A percentile compares a stretch with the other conserved stretches of the same genome.
phyloP scores from a whole-genome alignment of 1,140 invertebrate species.

The Drosophila bifasciata region DNA sequence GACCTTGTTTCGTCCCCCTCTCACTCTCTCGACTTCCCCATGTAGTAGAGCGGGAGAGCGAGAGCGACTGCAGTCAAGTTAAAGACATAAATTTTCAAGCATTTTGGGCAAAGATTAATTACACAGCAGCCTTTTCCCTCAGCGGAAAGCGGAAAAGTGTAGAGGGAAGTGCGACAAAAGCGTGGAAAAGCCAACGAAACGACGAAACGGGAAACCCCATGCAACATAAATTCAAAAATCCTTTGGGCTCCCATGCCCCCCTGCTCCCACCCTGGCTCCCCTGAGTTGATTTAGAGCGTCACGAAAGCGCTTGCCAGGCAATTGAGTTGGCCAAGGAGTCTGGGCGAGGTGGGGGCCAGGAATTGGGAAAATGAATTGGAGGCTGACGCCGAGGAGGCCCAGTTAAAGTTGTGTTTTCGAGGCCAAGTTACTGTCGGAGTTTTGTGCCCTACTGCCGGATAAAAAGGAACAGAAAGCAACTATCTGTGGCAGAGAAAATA shows the following conservation, averaged over 20 bases:
- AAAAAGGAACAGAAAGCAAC: too few species aligned
- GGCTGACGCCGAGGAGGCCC: neutral
- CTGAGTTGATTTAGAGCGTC: conserved; percentile 34
- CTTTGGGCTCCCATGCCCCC: neutral
- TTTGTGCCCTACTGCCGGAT: too few species aligned
- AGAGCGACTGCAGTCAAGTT: conserved; percentile 58
- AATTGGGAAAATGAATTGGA: neutral
- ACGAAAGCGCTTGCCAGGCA: conserved; percentile 38
- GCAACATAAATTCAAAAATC: conserved; percentile 75
- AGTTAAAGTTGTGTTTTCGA: neutral
- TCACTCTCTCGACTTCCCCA: neutral
- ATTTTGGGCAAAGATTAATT: conserved; percentile 83
- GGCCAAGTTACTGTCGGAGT: too few species aligned
- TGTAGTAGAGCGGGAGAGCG: neutral
- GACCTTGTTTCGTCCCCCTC: neutral
- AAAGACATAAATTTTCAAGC: conserved; percentile 83
- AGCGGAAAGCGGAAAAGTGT: conserved; percentile 5
- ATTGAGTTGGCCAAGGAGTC: conserved; percentile 27
- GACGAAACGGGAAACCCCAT: conserved; percentile 36
- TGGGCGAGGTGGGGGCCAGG: too few species aligned
- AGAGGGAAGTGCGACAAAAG: conserved; percentile 15
- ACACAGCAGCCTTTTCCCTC: conserved; percentile 51
- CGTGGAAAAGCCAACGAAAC: conserved; percentile 14
- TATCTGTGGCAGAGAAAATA: too few species aligned
- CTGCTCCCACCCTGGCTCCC: neutral